Base-by-base conservation (phyloP, 1,140 invertebrate species). In the Ips nitidus region DNA sequence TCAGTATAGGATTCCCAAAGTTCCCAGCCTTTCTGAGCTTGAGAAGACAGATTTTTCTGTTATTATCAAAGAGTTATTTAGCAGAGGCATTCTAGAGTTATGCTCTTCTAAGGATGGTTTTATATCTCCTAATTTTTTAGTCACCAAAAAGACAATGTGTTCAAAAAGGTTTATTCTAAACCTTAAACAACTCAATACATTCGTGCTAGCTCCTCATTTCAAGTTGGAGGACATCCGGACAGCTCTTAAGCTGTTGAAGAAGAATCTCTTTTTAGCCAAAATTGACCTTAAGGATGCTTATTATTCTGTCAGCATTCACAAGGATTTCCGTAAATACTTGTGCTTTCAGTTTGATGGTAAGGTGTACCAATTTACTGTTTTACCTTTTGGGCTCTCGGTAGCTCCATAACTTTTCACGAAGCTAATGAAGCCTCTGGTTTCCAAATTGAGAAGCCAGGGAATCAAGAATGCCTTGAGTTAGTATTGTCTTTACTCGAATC, bases 141-240 rank as follows among this genome's bases (percentile, higher is more conserved):
- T 65, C 38, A 66, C 70, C 6, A 76, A 78, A 70, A 22, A 22
- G 22, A 66, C 70, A 38, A 70, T 76, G 59, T 75, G 74, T 1
- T 68, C 68, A 36, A 69, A 67, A 53, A 71, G 74, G 45, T 65
- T 78, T 41, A 78, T 77, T 68, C 58, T 77, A 47, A 78, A 79
- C 71, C 72, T 78, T 53, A 78, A 77, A 74, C 67, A 47, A 43
- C 53, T 77, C 38, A 78, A 79, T 70, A 65, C 71, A 45, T 76
- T 69, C 72, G 53, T 79, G 36, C 7, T 58, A 4, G 71, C 66
- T 0, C 53, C 69, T 40, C 75, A 78, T 70, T 79, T 78, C 53
- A 77, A 79, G 73, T 45, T 77, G 38, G 79, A 79, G 69, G 77
- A 79, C 69, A 50, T 65, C 2, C 73, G 66, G 59, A 71, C 75